Evolutionary conservation across 2,113 vertebrate genomes (phyloP).

Genomic region (Thomomys bottae): DNA sequence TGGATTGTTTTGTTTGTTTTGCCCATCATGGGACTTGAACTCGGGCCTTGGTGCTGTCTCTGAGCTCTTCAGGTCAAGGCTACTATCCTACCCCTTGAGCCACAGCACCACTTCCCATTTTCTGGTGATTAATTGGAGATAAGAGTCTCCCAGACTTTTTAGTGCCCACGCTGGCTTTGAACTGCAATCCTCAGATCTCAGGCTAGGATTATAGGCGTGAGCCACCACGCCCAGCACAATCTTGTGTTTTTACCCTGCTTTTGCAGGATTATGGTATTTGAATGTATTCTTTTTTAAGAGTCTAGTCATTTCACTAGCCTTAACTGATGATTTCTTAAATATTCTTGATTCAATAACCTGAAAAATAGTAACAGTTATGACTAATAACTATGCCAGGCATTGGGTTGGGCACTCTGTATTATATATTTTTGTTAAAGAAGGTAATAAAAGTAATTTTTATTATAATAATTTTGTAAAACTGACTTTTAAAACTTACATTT

Average conservation of each 20-base stretch:
- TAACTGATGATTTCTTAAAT: neutral
- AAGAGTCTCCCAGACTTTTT: too few species aligned
- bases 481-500: conserved; percentile 24
- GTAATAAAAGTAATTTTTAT: conserved; percentile 34
- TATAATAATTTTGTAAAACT: conserved; percentile 18
- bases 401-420: neutral
- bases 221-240: too few species aligned
- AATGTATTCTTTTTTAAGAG: neutral
- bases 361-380: conserved; percentile 18
- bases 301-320: neutral
- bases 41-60: too few species aligned
- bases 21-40: too few species aligned
- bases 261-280: neutral
- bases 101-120: too few species aligned
- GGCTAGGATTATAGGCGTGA: too few species aligned
- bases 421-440: conserved; percentile 22
- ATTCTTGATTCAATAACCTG: neutral
- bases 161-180: too few species aligned
- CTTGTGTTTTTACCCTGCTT: neutral
- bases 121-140: too few species aligned
- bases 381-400: neutral
- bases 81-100: too few species aligned
- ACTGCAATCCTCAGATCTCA: too few species aligned
- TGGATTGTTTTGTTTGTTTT: too few species aligned
- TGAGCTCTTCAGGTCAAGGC: too few species aligned